Base-by-base conservation (phyloP, 2,888 invertebrate species). In the Yponomeuta malinellus region DNA sequence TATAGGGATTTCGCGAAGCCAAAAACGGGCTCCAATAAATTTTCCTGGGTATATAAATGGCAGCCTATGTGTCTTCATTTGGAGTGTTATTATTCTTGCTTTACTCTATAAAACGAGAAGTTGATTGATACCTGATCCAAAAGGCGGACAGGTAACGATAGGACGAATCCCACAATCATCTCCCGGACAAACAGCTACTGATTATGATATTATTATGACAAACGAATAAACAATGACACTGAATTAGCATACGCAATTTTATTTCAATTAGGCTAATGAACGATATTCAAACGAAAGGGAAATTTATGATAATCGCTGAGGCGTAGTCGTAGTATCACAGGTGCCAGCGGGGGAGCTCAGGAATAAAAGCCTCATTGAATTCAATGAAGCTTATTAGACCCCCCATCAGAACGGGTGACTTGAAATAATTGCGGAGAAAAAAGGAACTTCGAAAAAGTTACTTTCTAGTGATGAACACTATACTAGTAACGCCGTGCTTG, bases 181-280 rank as follows among this genome's bases (percentile, higher is more conserved):
- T 59, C 52, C n/a, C 67, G 67, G 29, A 64, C 64, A 23, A 23
- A 23, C 31, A 31, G 29, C 9, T 29, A 10, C 67, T 67, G 67
- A 67, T 67, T 67, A 15, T 4, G 43, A 43, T 37, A 67, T 37
- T 43, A 67, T 68, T 68, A 68, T 52, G 23, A 12, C 52, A 68
- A 68, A 68, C 68, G 48, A 48, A 33, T 29, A 68, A 63, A 59
- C 65, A 63, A 72, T 64, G 29, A 69, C 65, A 70, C 72, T 63
- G 43, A 72, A 71, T 71, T 72, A 72, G 63, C 71, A 71, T 71
- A 68, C 71, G 71, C 70, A 73, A 73, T 73, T 72, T 71, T 70
- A 71, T 70, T 70, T 63, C 72, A 72, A 73, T 73, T 72, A 73
- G 59, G 69, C 63, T 73, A 72, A 73, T 72, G 63, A 72, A 70